phyloP scores from a whole-genome alignment of 64 coral and sea anemone genomes.

The Pocillopora verrucosa region DNA sequence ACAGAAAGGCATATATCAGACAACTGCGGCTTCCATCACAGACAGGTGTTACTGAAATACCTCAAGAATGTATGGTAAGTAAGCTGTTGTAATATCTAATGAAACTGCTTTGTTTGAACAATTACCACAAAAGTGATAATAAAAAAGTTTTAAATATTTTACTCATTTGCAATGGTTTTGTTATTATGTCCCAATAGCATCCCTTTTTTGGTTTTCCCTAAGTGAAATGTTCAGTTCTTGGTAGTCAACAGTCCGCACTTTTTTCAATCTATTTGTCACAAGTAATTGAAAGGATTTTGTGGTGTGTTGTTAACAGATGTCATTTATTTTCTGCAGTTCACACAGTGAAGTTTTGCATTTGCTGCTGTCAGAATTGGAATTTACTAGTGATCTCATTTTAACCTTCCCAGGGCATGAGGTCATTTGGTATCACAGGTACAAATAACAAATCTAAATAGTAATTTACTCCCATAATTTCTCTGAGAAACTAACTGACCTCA shows the following conservation, averaged over 20 bases:
- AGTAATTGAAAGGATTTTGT: neutral
- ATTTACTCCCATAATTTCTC: too few relatives aligned
- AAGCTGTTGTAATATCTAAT: neutral
- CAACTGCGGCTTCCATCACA: slow-evolving; percentile 74
- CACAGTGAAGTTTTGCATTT: slow-evolving; percentile 41
- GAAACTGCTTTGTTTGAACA: neutral
- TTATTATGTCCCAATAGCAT: too few relatives aligned
- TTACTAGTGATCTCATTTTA: slow-evolving; percentile 50
- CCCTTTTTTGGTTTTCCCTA: too few relatives aligned
- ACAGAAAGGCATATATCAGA: slow-evolving; percentile 81
- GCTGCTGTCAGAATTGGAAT: slow-evolving; percentile 68
- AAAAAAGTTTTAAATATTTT: too few relatives aligned
- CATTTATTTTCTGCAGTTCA: slow-evolving; percentile 55
- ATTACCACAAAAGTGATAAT: neutral
- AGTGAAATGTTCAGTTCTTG: too few relatives aligned
- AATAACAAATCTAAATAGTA: too few relatives aligned
- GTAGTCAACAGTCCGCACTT: too few relatives aligned
- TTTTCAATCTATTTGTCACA: neutral
- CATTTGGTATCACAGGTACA: slow-evolving; percentile 75
- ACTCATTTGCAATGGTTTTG: too few relatives aligned
- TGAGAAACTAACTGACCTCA: too few relatives aligned
- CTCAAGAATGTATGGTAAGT: slow-evolving; percentile 70
- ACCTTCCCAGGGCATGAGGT: slow-evolving; percentile 86
- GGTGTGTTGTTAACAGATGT: neutral
- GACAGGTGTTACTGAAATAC: slow-evolving; percentile 64